Evolutionary conservation across 1,140 invertebrate species (phyloP).

Genomic region (Mamestra configurata): DNA sequence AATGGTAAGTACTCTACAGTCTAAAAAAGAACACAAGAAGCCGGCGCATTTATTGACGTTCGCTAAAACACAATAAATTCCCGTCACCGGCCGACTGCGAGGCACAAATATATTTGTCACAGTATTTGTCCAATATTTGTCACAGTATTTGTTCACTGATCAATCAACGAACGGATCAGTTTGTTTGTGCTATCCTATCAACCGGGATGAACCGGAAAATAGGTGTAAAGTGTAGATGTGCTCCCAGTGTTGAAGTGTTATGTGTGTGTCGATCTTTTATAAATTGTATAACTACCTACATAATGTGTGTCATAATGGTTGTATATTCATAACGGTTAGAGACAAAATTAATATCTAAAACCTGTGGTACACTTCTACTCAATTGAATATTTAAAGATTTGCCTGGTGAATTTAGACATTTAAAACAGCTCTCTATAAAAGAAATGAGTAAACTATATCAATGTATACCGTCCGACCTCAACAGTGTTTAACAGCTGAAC

Average conservation of each 20-base stretch:
- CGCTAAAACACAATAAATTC: constrained; percentile 15
- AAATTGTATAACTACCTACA: too few species aligned
- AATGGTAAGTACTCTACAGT: background rate
- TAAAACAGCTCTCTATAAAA: background rate
- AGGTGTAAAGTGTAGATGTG: background rate
- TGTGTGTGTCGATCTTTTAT: too few species aligned
- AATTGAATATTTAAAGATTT: too few species aligned
- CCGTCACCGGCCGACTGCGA: background rate
- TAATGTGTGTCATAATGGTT: too few species aligned
- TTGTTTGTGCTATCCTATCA: background rate
- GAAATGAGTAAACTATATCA: background rate
- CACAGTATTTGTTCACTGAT: constrained; percentile 15
- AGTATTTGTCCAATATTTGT: constrained; percentile 20
- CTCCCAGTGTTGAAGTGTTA: background rate
- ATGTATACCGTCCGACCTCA: background rate
- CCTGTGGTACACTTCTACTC: too few species aligned
- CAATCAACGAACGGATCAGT: background rate
- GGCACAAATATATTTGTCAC: constrained; percentile 2
- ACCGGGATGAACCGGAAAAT: background rate
- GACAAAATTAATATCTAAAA: too few species aligned
- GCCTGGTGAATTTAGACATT: too few species aligned
- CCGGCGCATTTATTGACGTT: background rate
- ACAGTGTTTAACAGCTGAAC: background rate
- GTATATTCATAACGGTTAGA: too few species aligned
- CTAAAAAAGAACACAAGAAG: background rate